A percentile compares a stretch with the other conserved stretches of the same genome.
phyloP scores from a whole-genome alignment of 2,797 vertebrate species.

The Sebastes jordani region DNA sequence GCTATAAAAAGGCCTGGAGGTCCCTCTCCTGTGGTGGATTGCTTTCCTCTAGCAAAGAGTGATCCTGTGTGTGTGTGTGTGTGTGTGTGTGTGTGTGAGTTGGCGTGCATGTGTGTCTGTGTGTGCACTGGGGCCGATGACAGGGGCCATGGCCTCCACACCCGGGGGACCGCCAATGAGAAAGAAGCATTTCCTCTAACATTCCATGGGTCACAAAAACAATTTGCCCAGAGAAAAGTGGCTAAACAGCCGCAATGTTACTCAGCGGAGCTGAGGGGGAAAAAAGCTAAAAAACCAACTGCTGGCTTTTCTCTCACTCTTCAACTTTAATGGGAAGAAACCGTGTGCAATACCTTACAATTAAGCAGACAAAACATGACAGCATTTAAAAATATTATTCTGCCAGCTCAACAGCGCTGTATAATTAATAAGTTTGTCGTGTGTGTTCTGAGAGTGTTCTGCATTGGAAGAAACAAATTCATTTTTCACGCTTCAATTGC shows the following conservation, averaged over 20 bases:
- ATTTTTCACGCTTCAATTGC: conserved; percentile 76
- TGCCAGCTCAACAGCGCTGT: conserved; percentile 27
- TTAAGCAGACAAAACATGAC: conserved; percentile 48
- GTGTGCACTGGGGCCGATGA: conserved; percentile 79
- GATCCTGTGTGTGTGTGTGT: conserved; percentile 36
- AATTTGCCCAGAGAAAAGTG: conserved; percentile 85
- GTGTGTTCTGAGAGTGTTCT: conserved; percentile 66
- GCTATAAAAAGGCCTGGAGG: conserved; percentile 82
- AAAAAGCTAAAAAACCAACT: conserved; percentile 26
- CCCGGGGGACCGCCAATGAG: conserved; percentile 85
- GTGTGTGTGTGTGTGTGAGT: background rate
- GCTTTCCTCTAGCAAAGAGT: conserved; percentile 79
- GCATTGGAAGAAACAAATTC: conserved; percentile 80
- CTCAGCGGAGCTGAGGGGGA: conserved; percentile 36
- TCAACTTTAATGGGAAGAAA: conserved; percentile 42
- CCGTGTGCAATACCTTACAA: conserved; percentile 25
- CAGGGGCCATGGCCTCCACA: conserved; percentile 84
- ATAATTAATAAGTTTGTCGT: conserved; percentile 76
- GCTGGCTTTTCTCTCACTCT: conserved; percentile 12
- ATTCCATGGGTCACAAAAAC: conserved; percentile 85
- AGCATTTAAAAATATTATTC: conserved; percentile 58
- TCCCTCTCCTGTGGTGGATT: conserved; percentile 81
- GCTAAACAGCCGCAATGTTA: conserved; percentile 78
- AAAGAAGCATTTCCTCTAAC: conserved; percentile 88
- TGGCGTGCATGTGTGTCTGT: conserved; percentile 27